phyloP scores from a whole-genome alignment of 1,140 invertebrate species.

The Steinernema khuongi region DNA sequence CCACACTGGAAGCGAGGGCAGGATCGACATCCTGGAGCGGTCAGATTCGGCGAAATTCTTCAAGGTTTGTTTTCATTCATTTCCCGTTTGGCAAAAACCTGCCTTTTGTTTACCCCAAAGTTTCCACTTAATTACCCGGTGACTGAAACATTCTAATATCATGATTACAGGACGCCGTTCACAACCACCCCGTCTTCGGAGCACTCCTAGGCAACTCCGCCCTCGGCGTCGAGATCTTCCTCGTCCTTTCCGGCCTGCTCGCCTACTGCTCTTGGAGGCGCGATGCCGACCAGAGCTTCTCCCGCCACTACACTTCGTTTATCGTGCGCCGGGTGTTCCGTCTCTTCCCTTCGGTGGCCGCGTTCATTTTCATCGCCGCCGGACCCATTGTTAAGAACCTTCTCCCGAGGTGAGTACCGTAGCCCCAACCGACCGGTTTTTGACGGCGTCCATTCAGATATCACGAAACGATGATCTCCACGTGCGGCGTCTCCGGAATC shows the following conservation, averaged over 20 bases:
- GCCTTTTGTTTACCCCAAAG: slow-evolving; percentile 8
- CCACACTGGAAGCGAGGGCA: slow-evolving; percentile 53
- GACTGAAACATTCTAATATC: slow-evolving; percentile 19
- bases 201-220: slow-evolving; percentile 55
- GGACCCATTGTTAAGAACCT: slow-evolving; percentile 39
- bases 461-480: slow-evolving; percentile 48
- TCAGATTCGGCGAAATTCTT: slow-evolving; percentile 47
- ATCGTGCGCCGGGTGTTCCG: slow-evolving; percentile 45
- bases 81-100: no score
- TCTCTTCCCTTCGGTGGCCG: slow-evolving; percentile 43
- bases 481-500: slow-evolving; percentile 43
- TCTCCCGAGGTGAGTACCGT: slow-evolving; percentile 41
- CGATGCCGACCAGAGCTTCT: slow-evolving; percentile 30
- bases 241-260: slow-evolving; percentile 51
- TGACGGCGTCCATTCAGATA: slow-evolving; percentile 37
- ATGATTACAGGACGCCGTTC: slow-evolving; percentile 42
- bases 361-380: slow-evolving; percentile 47
- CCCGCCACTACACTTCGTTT: slow-evolving; percentile 39
- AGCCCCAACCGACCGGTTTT: neutral
- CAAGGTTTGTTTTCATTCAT: slow-evolving; percentile 38
- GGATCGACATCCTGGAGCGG: slow-evolving; percentile 52
- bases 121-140: slow-evolving; percentile 15
- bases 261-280: slow-evolving; percentile 50
- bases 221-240: slow-evolving; percentile 54
- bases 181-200: slow-evolving; percentile 53